Percentiles rank a stretch among this genome's conserved stretches.
Evolutionary conservation across 2,797 vertebrate genomes (phyloP).

Genomic region (Selene dorsalis): DNA sequence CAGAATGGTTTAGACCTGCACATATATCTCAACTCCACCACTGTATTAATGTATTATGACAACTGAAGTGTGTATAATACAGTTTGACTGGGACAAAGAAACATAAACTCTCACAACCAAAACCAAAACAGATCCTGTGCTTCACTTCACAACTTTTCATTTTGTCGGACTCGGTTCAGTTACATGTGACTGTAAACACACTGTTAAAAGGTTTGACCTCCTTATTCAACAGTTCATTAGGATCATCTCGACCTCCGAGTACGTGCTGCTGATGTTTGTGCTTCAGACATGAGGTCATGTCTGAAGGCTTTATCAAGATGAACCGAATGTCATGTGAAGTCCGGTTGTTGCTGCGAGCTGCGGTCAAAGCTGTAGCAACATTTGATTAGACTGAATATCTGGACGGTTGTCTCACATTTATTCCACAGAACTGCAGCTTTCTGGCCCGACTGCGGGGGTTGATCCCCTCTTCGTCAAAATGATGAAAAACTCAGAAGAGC

Average conservation of each 20-base stretch:
- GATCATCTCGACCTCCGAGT: background rate
- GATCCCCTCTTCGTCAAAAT: background rate
- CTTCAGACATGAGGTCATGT: background rate
- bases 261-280: background rate
- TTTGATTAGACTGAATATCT: background rate
- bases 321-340: background rate
- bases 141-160: background rate
- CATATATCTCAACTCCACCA: no score
- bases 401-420: background rate
- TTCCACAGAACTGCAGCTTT: background rate
- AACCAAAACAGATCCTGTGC: background rate
- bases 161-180: background rate
- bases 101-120: no score
- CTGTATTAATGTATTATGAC: no score
- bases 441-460: background rate
- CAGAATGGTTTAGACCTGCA: no score
- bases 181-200: no score
- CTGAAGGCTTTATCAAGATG: background rate
- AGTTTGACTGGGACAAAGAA: no score
- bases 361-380: background rate
- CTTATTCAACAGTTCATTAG: background rate
- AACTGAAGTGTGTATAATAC: no score
- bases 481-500: background rate
- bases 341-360: background rate
- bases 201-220: no score